These are phyloP conservation scores for Diabrotica virgifera DNA, from an alignment of 1,140 invertebrate species.

Conservation along the genomic window DNA sequence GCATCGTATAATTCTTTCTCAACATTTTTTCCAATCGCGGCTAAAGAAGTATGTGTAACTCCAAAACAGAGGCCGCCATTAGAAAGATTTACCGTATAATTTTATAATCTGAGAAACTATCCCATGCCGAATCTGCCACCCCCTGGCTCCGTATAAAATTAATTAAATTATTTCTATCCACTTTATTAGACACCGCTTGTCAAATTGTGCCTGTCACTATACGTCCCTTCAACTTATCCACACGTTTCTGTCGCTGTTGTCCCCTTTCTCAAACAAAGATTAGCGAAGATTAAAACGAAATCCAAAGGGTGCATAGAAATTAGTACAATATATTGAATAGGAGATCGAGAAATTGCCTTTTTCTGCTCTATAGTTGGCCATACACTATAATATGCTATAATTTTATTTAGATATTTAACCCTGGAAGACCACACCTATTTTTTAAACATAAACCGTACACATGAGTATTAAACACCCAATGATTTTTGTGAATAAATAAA, in stretches of 20 bases:
- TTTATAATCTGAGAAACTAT: not conserved
- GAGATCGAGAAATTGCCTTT: slow-evolving; percentile 26
- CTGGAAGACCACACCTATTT: too few species aligned
- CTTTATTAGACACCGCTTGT: not conserved
- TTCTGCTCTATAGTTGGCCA: slow-evolving; percentile 12
- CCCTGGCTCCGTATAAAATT: not conserved
- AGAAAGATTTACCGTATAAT: not conserved
- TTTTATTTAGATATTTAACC: too few species aligned
- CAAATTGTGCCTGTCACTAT: not conserved
- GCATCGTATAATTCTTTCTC: too few species aligned
- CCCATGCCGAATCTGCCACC: not conserved
- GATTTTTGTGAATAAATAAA: too few species aligned
- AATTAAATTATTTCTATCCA: not conserved
- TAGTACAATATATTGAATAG: slow-evolving; percentile 28
- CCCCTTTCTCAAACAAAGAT: slow-evolving; percentile 30
- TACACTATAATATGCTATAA: slow-evolving; percentile 17
- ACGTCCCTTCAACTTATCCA: not conserved
- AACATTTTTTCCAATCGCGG: too few species aligned
- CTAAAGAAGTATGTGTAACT: too few species aligned
- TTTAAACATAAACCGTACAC: too few species aligned
- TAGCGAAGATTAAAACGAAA: slow-evolving; percentile 36
- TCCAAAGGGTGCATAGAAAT: slow-evolving; percentile 37
- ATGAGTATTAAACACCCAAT: too few species aligned
- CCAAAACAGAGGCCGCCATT: too few species aligned
- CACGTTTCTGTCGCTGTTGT: slow-evolving; percentile 3